Percentiles rank a stretch among this genome's conserved stretches.
Conservation (phyloP, 1,140 invertebrate genomes). For the Oryzaephilus surinamensis region DNA sequence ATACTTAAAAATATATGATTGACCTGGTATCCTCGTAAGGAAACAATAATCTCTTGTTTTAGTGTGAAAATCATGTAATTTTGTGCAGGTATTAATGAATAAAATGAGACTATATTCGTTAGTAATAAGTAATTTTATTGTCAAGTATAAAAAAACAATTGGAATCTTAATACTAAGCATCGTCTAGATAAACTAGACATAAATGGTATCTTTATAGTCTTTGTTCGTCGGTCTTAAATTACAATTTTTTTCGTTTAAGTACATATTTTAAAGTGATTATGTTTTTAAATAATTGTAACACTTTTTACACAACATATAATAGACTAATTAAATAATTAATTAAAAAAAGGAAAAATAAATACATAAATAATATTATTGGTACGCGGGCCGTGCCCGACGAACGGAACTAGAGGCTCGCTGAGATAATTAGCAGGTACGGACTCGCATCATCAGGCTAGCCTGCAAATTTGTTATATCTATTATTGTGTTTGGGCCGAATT, state of each 20-base stretch:
- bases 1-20: too few species aligned
- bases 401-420: constrained; percentile 19
- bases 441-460: constrained; percentile 15
- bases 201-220: constrained; percentile 21
- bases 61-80: too few species aligned
- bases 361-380: constrained; percentile 21
- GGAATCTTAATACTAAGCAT: constrained; percentile 14
- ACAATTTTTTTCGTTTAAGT: too few species aligned
- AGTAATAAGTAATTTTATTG: constrained; percentile 18
- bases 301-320: too few species aligned
- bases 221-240: constrained; percentile 18
- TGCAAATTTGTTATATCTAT: constrained; percentile 16
- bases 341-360: constrained; percentile 12
- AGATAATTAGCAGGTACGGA: constrained; percentile 35
- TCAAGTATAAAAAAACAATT: constrained; percentile 17
- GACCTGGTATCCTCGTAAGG: too few species aligned
- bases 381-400: constrained; percentile 5
- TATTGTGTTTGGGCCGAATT: too few species aligned
- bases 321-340: constrained; percentile 12
- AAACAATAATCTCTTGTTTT: too few species aligned
- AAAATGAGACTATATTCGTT: too few species aligned
- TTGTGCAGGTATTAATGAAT: too few species aligned
- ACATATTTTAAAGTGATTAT: too few species aligned
- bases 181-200: constrained; percentile 18
- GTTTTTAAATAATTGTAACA: too few species aligned